Conservation (phyloP, 2,888 invertebrate species). For the Beris morrisii region DNA sequence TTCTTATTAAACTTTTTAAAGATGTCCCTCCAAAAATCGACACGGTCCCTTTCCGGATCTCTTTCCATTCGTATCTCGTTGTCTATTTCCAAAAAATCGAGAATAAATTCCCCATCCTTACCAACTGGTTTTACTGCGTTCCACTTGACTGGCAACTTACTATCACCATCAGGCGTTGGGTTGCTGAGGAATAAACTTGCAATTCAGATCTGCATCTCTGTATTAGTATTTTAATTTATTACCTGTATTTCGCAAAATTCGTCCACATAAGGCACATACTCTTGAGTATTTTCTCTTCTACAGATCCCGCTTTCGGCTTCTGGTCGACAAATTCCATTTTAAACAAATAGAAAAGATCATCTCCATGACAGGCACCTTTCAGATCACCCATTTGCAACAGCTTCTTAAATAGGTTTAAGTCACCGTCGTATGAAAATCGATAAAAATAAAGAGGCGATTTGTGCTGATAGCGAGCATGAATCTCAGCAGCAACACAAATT, state of each 20-base stretch:
- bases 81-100: constrained; percentile 50
- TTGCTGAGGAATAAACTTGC: constrained; percentile 42
- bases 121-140: constrained; percentile 42
- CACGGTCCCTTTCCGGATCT: constrained; percentile 49
- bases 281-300: constrained; percentile 51
- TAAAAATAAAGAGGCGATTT: constrained; percentile 61
- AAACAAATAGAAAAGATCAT: constrained; percentile 64
- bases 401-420: constrained; percentile 59
- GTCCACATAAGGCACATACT: constrained; percentile 63
- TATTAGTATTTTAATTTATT: constrained; percentile 40
- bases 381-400: constrained; percentile 53
- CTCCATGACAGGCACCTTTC: constrained; percentile 63
- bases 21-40: constrained; percentile 51
- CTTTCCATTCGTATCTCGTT: constrained; percentile 45
- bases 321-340: constrained; percentile 46
- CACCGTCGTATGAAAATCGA: constrained; percentile 62
- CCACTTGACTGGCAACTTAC: constrained; percentile 45
- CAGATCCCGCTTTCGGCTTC: constrained; percentile 40
- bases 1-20: constrained; percentile 47
- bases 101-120: constrained; percentile 38
- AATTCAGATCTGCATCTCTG: no score
- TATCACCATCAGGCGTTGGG: constrained; percentile 47
- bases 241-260: constrained; percentile 65
- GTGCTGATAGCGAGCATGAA: constrained; percentile 45
- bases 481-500: constrained; percentile 45